A percentile compares a stretch with the other conserved stretches of the same genome.
Conservation (phyloP, 2,888 invertebrate species). For the Xanthostigma xanthostigma region DNA sequence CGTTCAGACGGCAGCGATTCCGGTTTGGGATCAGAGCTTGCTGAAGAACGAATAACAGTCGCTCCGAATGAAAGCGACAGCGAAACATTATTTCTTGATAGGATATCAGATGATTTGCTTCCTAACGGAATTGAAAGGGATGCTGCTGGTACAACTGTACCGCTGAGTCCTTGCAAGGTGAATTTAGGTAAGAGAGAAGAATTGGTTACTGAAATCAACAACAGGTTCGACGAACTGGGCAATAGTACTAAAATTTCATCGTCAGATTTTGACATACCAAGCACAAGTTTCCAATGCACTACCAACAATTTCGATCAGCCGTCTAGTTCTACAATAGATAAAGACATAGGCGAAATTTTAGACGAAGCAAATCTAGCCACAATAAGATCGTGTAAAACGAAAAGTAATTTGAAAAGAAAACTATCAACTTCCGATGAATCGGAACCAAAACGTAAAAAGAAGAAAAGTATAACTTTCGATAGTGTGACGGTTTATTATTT, state of each 20-base stretch:
- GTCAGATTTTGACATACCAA: conserved; percentile 15
- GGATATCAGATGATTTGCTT: conserved; percentile 28
- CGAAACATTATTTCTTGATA: conserved; percentile 35
- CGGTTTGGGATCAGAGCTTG: conserved; percentile 62
- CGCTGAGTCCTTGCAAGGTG: conserved; percentile 6
- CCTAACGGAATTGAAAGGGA: conserved; percentile 1
- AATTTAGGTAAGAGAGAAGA: conserved; percentile 8
- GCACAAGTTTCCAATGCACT: not conserved
- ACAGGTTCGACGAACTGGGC: not conserved
- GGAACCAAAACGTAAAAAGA: conserved; percentile 43
- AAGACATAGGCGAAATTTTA: conserved; percentile 9
- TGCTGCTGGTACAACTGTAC: conserved; percentile 6
- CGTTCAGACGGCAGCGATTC: conserved; percentile 75
- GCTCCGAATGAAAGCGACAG: conserved; percentile 29
- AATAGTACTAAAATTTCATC: not conserved
- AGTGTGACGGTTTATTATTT: conserved; percentile 92
- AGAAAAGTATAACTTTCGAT: conserved; percentile 75
- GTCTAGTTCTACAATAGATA: conserved; percentile 7
- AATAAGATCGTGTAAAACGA: conserved; percentile 24
- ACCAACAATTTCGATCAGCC: not conserved
- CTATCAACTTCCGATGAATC: conserved; percentile 32
- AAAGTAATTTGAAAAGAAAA: conserved; percentile 59
- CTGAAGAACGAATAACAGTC: conserved; percentile 33
- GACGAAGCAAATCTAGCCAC: conserved; percentile 7
- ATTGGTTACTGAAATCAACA: not conserved